These are phyloP conservation scores for Ectemnius lituratus DNA, from an alignment of 2,888 invertebrate genomes.

Conservation along the genomic window DNA sequence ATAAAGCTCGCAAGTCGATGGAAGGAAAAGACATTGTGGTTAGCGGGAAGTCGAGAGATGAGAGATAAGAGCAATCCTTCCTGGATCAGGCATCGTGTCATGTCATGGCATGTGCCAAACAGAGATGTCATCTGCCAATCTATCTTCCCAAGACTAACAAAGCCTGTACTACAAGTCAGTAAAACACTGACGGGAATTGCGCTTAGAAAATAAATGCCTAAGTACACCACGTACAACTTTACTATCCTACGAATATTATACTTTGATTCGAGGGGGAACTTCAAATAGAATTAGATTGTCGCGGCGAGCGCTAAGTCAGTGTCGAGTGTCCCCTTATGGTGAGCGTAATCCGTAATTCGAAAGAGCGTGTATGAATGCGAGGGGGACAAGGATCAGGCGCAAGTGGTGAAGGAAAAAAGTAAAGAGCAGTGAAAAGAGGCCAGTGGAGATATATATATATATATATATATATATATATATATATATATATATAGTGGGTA, in stretches of 20 bases:
- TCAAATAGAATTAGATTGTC: neutral
- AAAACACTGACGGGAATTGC: neutral
- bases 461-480: conserved; percentile 26
- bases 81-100: too few relatives aligned
- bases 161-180: too few relatives aligned
- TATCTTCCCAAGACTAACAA: too few relatives aligned
- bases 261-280: neutral
- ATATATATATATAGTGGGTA: conserved; percentile 12
- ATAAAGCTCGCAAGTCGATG: neutral
- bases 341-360: neutral
- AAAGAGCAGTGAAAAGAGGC: conserved; percentile 17
- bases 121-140: too few relatives aligned
- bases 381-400: conserved; percentile 53
- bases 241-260: too few relatives aligned
- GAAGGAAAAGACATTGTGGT: neutral
- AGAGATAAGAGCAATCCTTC: neutral
- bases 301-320: conserved; percentile 8
- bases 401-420: conserved; percentile 47
- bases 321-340: neutral
- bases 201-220: too few relatives aligned
- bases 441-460: conserved; percentile 13
- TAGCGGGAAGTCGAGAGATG: neutral
- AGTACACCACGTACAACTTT: too few relatives aligned
- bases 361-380: conserved; percentile 38
- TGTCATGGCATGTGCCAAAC: too few relatives aligned